phyloP scores from a whole-genome alignment of 1,140 invertebrate species.

The Bombus haemorrhoidalis region DNA sequence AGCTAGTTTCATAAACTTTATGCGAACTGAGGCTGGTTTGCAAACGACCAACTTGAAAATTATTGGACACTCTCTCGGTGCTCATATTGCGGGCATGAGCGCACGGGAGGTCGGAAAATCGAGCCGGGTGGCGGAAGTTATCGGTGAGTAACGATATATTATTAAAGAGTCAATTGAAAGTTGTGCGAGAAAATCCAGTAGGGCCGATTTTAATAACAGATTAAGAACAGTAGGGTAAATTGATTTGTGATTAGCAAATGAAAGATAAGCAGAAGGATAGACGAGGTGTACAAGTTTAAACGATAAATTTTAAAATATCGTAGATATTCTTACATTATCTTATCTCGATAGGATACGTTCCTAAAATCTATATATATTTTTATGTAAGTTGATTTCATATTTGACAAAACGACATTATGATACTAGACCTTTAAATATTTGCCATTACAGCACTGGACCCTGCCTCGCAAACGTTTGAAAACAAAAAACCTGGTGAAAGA shows the following conservation, averaged over 20 bases:
- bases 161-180: background rate
- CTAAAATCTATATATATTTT: too few relatives aligned
- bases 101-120: constrained; percentile 71
- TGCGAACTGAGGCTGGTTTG: constrained; percentile 81
- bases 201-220: background rate
- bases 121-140: constrained; percentile 6
- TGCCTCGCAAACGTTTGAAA: constrained; percentile 81
- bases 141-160: constrained; percentile 39
- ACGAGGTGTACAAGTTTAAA: accelerated
- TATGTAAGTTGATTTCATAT: too few relatives aligned
- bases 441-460: constrained; percentile 82
- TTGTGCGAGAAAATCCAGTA: background rate
- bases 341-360: background rate
- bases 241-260: background rate
- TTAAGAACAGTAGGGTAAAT: background rate
- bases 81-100: constrained; percentile 86
- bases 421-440: too few relatives aligned
- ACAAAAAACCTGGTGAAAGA: constrained; percentile 73
- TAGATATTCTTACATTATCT: background rate
- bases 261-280: background rate
- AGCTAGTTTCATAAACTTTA: constrained; percentile 82
- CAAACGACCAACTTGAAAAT: constrained; percentile 84
- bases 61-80: constrained; percentile 88
- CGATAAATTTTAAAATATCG: background rate
- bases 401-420: background rate